phyloP scores from a whole-genome alignment of 2,797 vertebrate species.

The Kryptolebias ocellatus region DNA sequence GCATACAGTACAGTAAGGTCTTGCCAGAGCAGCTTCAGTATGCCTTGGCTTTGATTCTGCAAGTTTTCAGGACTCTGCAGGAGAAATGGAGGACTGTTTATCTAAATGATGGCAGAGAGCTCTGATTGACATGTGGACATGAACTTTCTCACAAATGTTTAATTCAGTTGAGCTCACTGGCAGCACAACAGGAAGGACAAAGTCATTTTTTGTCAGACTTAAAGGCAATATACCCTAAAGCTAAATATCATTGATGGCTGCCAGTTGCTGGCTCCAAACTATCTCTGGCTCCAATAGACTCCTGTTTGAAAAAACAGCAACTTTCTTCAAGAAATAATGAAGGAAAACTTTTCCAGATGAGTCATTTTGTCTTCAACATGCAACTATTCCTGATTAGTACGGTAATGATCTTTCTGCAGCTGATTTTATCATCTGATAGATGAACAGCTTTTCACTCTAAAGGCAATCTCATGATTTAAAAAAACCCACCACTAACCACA shows the following conservation, averaged over 20 bases:
- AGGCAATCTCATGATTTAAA: no score
- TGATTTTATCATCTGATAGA: background rate
- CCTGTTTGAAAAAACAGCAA: background rate
- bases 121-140: background rate
- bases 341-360: background rate
- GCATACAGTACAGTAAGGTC: background rate
- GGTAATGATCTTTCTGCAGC: background rate
- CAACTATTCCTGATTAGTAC: background rate
- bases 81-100: background rate
- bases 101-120: background rate
- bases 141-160: background rate
- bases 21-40: background rate
- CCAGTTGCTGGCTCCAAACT: background rate
- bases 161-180: slow-evolving; percentile 1
- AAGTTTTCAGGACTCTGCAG: slow-evolving; percentile 10
- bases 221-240: background rate
- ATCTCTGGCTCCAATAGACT: background rate
- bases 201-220: slow-evolving; percentile 6
- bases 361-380: background rate
- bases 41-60: background rate
- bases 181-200: background rate
- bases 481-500: no score
- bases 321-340: background rate
- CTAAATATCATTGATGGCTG: background rate
- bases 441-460: no score